These are phyloP conservation scores for Microtus richardsoni DNA, from an alignment of 2,113 vertebrate species.

Conservation along the genomic window DNA sequence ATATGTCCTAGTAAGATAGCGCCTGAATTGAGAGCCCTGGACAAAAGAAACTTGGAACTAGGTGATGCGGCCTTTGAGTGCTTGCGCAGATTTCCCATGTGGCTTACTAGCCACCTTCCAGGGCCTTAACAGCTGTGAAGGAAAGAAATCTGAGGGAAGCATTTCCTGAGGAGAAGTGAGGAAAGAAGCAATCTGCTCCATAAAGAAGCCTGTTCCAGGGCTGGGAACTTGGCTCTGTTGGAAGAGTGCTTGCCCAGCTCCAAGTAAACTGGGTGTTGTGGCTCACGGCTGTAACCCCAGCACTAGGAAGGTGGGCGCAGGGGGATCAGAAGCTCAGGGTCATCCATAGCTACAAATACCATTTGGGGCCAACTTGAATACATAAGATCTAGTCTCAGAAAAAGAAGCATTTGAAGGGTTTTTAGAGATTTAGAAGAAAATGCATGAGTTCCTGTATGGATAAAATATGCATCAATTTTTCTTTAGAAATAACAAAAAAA, in stretches of 20 bases:
- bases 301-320: background rate
- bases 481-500: conserved; percentile 4
- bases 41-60: background rate
- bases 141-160: conserved; percentile 17
- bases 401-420: background rate
- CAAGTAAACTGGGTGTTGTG: background rate
- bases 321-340: background rate
- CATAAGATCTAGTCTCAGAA: background rate
- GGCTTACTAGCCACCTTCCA: background rate
- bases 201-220: background rate
- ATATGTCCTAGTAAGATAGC: background rate
- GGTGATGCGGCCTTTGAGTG: background rate
- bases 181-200: background rate
- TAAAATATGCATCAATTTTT: background rate
- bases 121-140: background rate
- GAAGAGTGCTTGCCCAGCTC: background rate
- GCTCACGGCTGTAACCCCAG: background rate
- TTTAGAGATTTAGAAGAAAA: conserved; percentile 17
- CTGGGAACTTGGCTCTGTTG: background rate
- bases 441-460: background rate
- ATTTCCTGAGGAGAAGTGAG: background rate
- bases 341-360: background rate
- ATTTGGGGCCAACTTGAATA: background rate
- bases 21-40: background rate
- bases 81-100: background rate